Base-by-base conservation (phyloP, 2,888 invertebrate genomes). In the Podotricha telesiphe region DNA sequence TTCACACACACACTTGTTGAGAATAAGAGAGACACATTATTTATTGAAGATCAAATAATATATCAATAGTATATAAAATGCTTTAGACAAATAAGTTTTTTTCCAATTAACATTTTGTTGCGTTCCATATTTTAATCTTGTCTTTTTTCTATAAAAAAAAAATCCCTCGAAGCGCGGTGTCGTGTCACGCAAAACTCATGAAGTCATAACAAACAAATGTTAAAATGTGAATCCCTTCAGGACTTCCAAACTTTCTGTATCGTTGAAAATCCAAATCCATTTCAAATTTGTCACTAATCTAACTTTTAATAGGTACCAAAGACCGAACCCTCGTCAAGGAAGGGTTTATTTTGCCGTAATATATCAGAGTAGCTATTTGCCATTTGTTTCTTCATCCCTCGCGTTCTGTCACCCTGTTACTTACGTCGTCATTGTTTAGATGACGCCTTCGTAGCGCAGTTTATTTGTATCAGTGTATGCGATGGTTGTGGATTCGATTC, bases 221-320 rank as follows among this genome's bases (percentile, higher is more conserved):
- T 55, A 62, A 48, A 62, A 62, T 34, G 48, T 62, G 62, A 62
- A 62, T 62, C 62, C 62, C 62, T 47, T 50, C 62, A 50, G 62
- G 62, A 62, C 13, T 62, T 37, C 34, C 48, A 48, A 67, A 67
- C 45, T 67, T 67, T 51, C 45, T 45, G 67, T 53, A 67, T 71
- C 50, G 63, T 51, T 51, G 62, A 20, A 59, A 64, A 64, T 71
- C 68, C 71, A 51, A 63, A 63, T 71, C 70, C 73, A 69, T 73
- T 71, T 58, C 65, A 71, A 72, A 74, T 74, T 73, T 73, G 74
- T 74, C 74, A 73, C 70, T 73, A 70, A 74, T 73, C 70, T 72
- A 74, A 73, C 72, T 73, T 73, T 70, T 68, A 73, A 70, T 70
- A 65, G 68, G 67, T 37, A 62, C 42, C 68, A 45, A 65, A 50